Conservation (phyloP, 2,113 vertebrate genomes). For the Acanthisitta chloris region DNA sequence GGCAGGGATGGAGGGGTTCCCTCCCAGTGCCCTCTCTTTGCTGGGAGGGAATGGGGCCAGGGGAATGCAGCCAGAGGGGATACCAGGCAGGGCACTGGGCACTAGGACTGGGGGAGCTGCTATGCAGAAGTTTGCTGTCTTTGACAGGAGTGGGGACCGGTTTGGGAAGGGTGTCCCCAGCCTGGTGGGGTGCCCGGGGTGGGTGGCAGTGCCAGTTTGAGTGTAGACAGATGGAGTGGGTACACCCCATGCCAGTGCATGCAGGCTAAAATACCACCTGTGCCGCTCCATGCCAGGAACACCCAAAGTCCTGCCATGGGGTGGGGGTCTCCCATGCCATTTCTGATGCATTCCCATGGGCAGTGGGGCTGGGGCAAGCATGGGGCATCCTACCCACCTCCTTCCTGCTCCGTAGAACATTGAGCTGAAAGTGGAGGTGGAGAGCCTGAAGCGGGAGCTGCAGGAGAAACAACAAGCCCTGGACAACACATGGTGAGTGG, state of each 20-base stretch:
- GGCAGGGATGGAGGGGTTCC: not conserved
- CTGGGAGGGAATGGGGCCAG: too few relatives aligned
- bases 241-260: not conserved
- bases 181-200: rapidly evolving
- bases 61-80: rapidly evolving
- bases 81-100: rapidly evolving
- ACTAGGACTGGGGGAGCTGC: not conserved
- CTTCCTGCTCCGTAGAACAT: slow-evolving; percentile 81
- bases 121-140: not conserved
- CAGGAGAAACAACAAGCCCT: slow-evolving; percentile 86
- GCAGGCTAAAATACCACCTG: not conserved
- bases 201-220: not conserved
- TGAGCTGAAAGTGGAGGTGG: slow-evolving; percentile 91
- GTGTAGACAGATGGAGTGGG: not conserved
- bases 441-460: slow-evolving; percentile 92
- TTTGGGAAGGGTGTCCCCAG: rapidly evolving
- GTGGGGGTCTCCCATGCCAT: not conserved
- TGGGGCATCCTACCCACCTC: not conserved
- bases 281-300: not conserved
- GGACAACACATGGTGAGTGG: slow-evolving; percentile 83
- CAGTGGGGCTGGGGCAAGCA: rapidly evolving
- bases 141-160: rapidly evolving
- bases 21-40: not conserved
- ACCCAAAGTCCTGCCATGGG: not conserved
- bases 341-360: not conserved